A percentile compares a stretch with the other conserved stretches of the same genome.
Evolutionary conservation across 2,797 vertebrate genomes (phyloP).

Genomic region (Botia almorhae): DNA sequence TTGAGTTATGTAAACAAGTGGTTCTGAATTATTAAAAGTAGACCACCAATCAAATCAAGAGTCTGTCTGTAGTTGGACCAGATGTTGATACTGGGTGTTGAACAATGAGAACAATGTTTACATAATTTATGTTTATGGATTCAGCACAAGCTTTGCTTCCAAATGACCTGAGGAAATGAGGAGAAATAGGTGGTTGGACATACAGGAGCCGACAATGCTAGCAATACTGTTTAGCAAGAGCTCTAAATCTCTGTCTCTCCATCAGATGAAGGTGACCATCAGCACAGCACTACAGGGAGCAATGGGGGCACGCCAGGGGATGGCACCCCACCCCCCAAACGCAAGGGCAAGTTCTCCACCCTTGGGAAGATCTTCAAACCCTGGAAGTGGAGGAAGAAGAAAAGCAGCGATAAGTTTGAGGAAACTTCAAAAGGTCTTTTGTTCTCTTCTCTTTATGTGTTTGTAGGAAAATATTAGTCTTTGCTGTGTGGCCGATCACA

Average conservation of each 20-base stretch:
- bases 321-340: slow-evolving; percentile 87
- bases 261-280: slow-evolving; percentile 67
- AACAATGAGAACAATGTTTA: background rate
- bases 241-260: background rate
- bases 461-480: background rate
- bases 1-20: background rate
- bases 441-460: slow-evolving; percentile 15
- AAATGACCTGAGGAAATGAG: too few relatives aligned
- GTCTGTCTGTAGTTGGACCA: background rate
- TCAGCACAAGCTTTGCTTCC: too few relatives aligned
- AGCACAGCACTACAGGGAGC: slow-evolving; percentile 77
- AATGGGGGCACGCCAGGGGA: slow-evolving; percentile 85
- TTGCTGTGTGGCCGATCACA: slow-evolving; percentile 17
- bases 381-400: slow-evolving; percentile 99
- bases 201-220: background rate
- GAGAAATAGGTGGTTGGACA: too few relatives aligned
- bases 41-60: background rate
- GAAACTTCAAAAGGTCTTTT: slow-evolving; percentile 95
- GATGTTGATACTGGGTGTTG: background rate
- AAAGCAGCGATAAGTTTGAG: slow-evolving; percentile 95
- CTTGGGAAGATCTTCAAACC: slow-evolving; percentile 99
- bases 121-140: background rate
- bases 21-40: background rate
- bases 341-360: slow-evolving; percentile 95
- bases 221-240: background rate